These are phyloP conservation scores for Hydractinia symbiolongicarpus DNA, from an alignment of 30 jellyfish, hydroid and myxozoan genomes.

Conservation along the genomic window DNA sequence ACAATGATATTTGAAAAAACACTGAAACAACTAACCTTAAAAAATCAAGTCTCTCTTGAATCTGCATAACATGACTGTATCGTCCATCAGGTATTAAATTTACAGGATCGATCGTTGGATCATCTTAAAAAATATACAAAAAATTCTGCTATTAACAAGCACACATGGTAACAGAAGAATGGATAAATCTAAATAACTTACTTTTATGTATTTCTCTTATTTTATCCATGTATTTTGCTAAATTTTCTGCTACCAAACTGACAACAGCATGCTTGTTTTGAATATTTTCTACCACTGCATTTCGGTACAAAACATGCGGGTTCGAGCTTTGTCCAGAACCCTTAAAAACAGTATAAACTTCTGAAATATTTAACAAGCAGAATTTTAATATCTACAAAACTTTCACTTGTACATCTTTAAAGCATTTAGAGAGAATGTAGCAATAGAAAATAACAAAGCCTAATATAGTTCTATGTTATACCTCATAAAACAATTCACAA, in stretches of 20 bases:
- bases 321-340: slow-evolving; percentile 77
- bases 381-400: too few species aligned
- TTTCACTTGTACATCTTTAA: too few species aligned
- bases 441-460: not conserved
- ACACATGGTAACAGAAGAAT: too few species aligned
- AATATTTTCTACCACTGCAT: slow-evolving; percentile 76
- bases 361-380: too few species aligned
- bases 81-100: slow-evolving; percentile 63
- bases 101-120: slow-evolving; percentile 67
- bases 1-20: not conserved
- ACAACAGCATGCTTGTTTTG: slow-evolving; percentile 85
- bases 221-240: slow-evolving; percentile 53
- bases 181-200: not conserved
- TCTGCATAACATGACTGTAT: slow-evolving; percentile 74
- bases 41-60: slow-evolving; percentile 81
- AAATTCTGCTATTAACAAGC: not conserved
- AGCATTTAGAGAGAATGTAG: not conserved
- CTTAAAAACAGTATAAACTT: slow-evolving; percentile 17
- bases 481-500: slow-evolving; percentile 94
- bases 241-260: slow-evolving; percentile 81
- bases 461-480: not conserved
- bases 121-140: slow-evolving; percentile 22
- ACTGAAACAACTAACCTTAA: slow-evolving; percentile 46
- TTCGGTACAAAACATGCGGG: slow-evolving; percentile 76
- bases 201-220: slow-evolving; percentile 64